Evolutionary conservation across 2,888 invertebrate genomes (phyloP).

Genomic region (Eledona agricola): DNA sequence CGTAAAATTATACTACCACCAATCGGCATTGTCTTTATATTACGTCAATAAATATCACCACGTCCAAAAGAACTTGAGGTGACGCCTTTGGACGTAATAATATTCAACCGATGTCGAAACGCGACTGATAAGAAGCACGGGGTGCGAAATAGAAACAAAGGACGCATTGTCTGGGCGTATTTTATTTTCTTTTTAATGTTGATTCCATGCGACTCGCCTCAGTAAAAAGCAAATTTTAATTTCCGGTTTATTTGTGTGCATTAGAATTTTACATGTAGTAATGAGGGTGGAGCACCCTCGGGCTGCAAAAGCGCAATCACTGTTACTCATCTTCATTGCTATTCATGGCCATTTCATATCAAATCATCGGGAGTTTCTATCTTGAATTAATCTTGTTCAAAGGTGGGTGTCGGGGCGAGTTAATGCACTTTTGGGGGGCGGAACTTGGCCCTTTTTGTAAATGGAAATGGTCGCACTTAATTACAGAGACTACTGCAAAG

Average conservation of each 20-base stretch:
- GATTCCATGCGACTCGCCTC: conserved; percentile 5
- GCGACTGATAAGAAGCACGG: conserved; percentile 24
- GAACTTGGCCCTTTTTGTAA: conserved; percentile 13
- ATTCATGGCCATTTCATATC: conserved; percentile 56
- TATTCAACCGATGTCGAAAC: conserved; percentile 7
- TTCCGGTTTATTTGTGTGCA: conserved; percentile 46
- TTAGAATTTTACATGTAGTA: conserved; percentile 44
- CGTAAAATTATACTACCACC: conserved; percentile 4
- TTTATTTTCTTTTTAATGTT: conserved; percentile 9
- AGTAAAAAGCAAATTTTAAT: conserved; percentile 44
- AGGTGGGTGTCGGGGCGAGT: conserved; percentile 36
- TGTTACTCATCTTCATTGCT: conserved; percentile 56
- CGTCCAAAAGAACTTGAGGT: conserved; percentile 9
- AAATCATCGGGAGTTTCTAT: conserved; percentile 53
- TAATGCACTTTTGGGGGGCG: conserved; percentile 30
- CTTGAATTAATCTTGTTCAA: conserved; percentile 55
- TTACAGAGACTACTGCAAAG: conserved; percentile 2
- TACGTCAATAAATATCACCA: conserved; percentile 17
- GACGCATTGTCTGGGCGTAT: conserved; percentile 6
- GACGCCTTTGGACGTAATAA: conserved; percentile 22
- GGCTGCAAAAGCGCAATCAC: conserved; percentile 54
- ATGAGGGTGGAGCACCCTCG: conserved; percentile 43
- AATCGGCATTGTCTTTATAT: conserved; percentile 23
- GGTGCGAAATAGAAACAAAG: conserved; percentile 22
- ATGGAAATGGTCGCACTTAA: conserved; percentile 14